Base-by-base conservation (phyloP, 2,888 invertebrate genomes). In the Priocnemis perturbator region DNA sequence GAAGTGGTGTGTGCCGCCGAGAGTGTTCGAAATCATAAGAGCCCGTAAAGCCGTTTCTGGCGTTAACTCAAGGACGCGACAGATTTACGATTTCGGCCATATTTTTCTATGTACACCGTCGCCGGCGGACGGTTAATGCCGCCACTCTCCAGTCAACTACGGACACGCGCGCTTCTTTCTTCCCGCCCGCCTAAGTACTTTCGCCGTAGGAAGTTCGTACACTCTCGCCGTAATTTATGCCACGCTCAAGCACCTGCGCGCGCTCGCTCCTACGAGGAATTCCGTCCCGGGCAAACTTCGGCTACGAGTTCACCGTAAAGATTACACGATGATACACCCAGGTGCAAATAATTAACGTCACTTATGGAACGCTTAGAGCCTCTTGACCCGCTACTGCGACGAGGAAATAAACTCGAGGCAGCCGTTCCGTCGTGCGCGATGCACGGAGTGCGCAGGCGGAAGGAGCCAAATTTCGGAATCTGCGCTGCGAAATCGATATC, bases 61-160 rank as follows among this genome's bases (percentile, higher is more conserved):
- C 70, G 62, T 73, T 73, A 67, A 67, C 65, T 70, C 67, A 75
- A 70, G 71, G 67, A 47, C 58, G 53, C 50, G 45, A 53, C 64
- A 62, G 72, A 77, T 78, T 78, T 77, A 77, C 60, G 70, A 64
- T 78, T 74, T 64, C 59, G 59, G 23, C 56, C 62, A 56, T 73
- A 78, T 70, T 75, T 78, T 75, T 73, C 61, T 65, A 63, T 64
- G 58, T 63, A 63, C 55, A 61, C 66, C 61, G 63, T 52, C 23
- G 50, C n/a, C 17, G 23, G 37, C 48, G 45, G 52, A 44, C 50
- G 59, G 60, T 73, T 73, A 71, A 73, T 67, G 70, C 64, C 58
- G 61, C 67, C 58, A n/a, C n/a, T n/a, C n/a, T n/a, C n/a, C n/a
- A 55, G 76, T 78, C 71, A 63, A 69, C 78, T 64, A 78, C 64